Conservation (phyloP, 2,113 vertebrate species). For the Carassius auratus region DNA sequence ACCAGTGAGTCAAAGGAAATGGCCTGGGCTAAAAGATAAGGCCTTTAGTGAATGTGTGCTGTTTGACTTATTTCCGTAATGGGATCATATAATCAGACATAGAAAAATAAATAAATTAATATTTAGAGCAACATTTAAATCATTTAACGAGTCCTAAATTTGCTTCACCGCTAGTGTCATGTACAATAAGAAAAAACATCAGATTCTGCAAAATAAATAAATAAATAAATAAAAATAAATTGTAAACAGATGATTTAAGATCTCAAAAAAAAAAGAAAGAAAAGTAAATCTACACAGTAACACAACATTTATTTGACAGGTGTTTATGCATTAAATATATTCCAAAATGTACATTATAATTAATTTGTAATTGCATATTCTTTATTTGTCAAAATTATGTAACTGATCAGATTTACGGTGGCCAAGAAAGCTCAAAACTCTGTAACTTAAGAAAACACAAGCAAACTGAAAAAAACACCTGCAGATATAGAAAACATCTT, state of each 20-base stretch:
- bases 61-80: slow-evolving; percentile 15
- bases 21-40: slow-evolving; percentile 36
- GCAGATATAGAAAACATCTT: no score
- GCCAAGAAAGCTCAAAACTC: no score
- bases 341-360: slow-evolving; percentile 13
- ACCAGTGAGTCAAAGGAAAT: slow-evolving; percentile 45
- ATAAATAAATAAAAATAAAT: slow-evolving; percentile 1
- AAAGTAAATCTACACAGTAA: neutral
- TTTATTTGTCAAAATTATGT: neutral
- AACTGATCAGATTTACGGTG: neutral
- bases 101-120: slow-evolving; percentile 36
- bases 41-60: neutral
- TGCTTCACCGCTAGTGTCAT: neutral
- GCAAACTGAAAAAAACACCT: no score
- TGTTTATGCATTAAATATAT: neutral
- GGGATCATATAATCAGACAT: slow-evolving; percentile 10
- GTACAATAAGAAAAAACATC: neutral
- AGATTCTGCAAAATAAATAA: neutral
- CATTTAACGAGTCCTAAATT: slow-evolving; percentile 10
- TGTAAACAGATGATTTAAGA: slow-evolving; percentile 51
- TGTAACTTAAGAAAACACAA: no score
- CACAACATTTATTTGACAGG: neutral
- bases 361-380: neutral
- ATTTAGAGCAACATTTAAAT: neutral
- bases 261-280: slow-evolving; percentile 5